Percentiles rank a stretch among this genome's conserved stretches.
phyloP scores from a whole-genome alignment of 2,888 invertebrate genomes.

The Falcaria lacertinaria region DNA sequence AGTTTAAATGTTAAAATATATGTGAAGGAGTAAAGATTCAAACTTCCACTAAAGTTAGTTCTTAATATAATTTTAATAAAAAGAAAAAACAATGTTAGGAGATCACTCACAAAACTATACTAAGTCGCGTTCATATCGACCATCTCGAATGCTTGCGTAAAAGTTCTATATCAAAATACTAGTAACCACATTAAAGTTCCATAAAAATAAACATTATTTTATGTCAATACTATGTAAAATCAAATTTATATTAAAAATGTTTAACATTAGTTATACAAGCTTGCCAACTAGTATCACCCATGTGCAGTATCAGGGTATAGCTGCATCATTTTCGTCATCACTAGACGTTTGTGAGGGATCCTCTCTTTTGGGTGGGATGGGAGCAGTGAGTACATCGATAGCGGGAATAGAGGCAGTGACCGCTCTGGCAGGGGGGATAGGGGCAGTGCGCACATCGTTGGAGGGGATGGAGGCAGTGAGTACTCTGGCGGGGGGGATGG shows the following conservation, averaged over 20 bases:
- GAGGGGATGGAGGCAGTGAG: too few relatives aligned
- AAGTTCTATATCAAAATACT: conserved; percentile 1
- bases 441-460: too few relatives aligned
- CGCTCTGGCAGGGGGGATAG: too few relatives aligned
- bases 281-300: not conserved
- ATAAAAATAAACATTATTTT: not conserved
- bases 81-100: not conserved
- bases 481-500: too few relatives aligned
- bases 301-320: not conserved
- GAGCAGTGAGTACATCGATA: too few relatives aligned
- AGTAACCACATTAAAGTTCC: not conserved
- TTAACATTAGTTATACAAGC: too few relatives aligned
- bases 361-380: conserved; percentile 13
- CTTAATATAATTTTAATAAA: not conserved
- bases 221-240: not conserved
- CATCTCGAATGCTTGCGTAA: not conserved
- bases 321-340: not conserved
- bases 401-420: too few relatives aligned
- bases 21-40: not conserved
- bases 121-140: not conserved
- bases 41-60: not conserved
- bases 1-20: not conserved
- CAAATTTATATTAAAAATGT: not conserved
- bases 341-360: not conserved
- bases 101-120: conserved; percentile 1